phyloP scores from a whole-genome alignment of 2,888 invertebrate species.

The Biston stratarius region DNA sequence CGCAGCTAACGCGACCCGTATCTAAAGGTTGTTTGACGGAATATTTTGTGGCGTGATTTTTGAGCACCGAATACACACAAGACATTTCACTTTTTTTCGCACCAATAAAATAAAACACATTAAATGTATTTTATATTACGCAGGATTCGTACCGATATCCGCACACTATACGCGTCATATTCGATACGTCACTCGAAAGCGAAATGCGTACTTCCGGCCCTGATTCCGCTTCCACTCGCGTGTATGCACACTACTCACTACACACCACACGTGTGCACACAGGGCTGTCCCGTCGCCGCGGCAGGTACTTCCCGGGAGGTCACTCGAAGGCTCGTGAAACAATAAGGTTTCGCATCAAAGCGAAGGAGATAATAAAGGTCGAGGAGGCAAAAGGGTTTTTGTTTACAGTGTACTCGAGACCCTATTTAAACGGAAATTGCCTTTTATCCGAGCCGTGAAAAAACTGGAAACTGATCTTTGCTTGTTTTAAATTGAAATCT shows the following conservation, averaged over 20 bases:
- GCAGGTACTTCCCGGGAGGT: not conserved
- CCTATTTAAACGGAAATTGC: constrained; percentile 21
- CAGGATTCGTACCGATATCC: too few species aligned
- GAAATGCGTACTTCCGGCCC: not conserved
- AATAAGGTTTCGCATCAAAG: constrained; percentile 15
- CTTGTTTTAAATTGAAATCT: not conserved
- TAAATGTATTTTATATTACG: not conserved
- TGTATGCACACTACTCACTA: not conserved
- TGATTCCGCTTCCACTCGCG: constrained; percentile 3
- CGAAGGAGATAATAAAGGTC: constrained; percentile 11
- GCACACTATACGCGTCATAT: too few species aligned
- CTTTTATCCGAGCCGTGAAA: constrained; percentile 8
- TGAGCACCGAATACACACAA: not conserved
- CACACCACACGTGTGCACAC: too few species aligned
- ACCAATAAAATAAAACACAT: not conserved
- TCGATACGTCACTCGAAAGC: too few species aligned
- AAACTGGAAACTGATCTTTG: constrained; percentile 6
- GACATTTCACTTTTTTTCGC: not conserved
- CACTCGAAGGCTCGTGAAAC: constrained; percentile 1
- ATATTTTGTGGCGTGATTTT: too few species aligned
- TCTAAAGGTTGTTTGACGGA: too few species aligned
- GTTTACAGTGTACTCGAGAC: constrained; percentile 16
- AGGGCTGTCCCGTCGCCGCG: too few species aligned
- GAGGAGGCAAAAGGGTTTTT: constrained; percentile 11
- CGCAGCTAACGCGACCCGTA: too few species aligned